Base-by-base conservation (phyloP, 2,797 vertebrate species). In the Sternarchorhynchus goeldii region DNA sequence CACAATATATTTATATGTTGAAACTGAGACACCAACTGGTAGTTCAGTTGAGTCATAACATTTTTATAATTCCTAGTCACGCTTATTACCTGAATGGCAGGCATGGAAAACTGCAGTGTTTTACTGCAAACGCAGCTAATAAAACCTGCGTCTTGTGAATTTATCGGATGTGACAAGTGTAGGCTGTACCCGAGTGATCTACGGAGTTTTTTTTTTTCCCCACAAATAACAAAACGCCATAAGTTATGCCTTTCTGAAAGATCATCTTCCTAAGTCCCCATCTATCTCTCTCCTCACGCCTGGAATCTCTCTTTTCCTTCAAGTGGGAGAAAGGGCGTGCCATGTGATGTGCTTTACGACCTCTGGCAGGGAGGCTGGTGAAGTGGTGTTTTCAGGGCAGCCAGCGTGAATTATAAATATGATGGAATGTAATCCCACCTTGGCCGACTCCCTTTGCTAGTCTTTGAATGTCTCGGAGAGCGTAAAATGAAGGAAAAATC, bases 321-420 rank as follows among this genome's bases (percentile, higher is more conserved):
- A 77, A 70, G 64, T 83, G 83, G 64, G 76, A 82, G 68, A 78
- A 78, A 82, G 87, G 88, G 84, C 16, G 81, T 87, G 86, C 87
- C 83, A 18, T 79, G 69, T 79, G 50, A 76, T 73, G 80, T 87
- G 85, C 88, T 92, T 93, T 90, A 91, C 84, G 59, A 87, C 80
- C 32, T 83, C 87, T 92, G 89, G 87, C 88, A 81, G 75, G 65
- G 77, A 65, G 80, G 66, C 74, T 78, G 57, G 66, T 50, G 68
- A 88, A 85, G 86, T 73, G 67, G 73, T 85, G 87, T 88, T 79
- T 53, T 18, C 79, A 81, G 76, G 71, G 84, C 85, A 85, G 85
- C 81, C 82, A 83, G 80, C 79, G 82, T 90, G 86, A 90, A 88
- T 91, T 89, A 89, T 87, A 83, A 90, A 90, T 86, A 80, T 88